phyloP scores from a whole-genome alignment of 1,140 invertebrate genomes.

The Drosophila kurseongensis region DNA sequence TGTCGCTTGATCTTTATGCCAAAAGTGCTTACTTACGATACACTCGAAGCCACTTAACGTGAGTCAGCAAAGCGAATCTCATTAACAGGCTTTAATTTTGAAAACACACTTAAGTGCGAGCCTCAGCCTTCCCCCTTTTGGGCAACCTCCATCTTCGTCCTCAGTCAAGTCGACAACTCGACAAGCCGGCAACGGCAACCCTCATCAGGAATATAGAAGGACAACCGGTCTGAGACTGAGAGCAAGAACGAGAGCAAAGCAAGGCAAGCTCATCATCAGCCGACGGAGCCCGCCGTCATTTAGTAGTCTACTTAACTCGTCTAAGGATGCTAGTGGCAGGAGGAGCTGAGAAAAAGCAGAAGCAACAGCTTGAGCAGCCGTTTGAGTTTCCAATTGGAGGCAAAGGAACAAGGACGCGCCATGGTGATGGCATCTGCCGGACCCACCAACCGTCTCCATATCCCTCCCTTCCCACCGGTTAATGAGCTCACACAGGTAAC shows the following conservation, averaged over 20 bases:
- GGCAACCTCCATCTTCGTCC: slow-evolving; percentile 2
- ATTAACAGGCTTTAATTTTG: slow-evolving; percentile 82
- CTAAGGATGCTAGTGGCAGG: slow-evolving; percentile 67
- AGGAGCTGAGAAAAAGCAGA: slow-evolving; percentile 23
- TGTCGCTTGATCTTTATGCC: slow-evolving; percentile 46
- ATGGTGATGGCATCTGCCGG: slow-evolving; percentile 66
- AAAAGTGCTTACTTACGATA: slow-evolving; percentile 79
- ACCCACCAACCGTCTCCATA: slow-evolving; percentile 2
- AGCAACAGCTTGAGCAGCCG: slow-evolving; percentile 71
- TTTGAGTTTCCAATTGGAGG: slow-evolving; percentile 62
- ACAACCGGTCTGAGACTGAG: slow-evolving; percentile 1
- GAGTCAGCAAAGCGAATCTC: slow-evolving; percentile 82
- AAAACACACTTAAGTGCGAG: slow-evolving; percentile 79
- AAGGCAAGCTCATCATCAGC: slow-evolving; percentile 52
- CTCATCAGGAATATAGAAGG: slow-evolving; percentile 45
- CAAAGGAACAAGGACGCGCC: slow-evolving; percentile 24
- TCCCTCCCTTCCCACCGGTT: neutral
- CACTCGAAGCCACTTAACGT: slow-evolving; percentile 81
- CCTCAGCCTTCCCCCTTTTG: slow-evolving; percentile 4
- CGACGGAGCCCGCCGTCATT: slow-evolving; percentile 59
- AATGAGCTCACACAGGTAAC: slow-evolving; percentile 15
- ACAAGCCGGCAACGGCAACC: slow-evolving; percentile 42
- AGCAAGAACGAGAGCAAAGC: neutral
- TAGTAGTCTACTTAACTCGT: slow-evolving; percentile 83
- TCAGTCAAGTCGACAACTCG: slow-evolving; percentile 46